Evolutionary conservation across 2,797 vertebrate species (phyloP), one percentile per base, ranked within the genome.

Genomic region (Enteromius thamalakanensis): DNA sequence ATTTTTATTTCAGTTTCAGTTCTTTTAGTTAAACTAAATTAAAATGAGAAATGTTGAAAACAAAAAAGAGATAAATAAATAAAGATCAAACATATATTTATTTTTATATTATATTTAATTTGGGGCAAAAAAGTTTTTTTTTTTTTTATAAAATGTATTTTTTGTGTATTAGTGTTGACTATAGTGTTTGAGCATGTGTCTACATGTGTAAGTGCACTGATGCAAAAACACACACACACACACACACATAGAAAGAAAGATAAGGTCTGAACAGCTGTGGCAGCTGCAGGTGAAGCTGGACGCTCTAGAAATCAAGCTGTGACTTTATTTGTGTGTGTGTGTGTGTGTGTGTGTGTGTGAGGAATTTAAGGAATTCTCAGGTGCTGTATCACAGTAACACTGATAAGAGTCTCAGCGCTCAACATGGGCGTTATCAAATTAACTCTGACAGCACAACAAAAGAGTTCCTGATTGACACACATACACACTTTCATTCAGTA

Each of bases 341-440:
- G 29, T 32, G 29, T 34, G 32, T 75, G 55, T 78, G 72, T 74
- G 60, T 74, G 19, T 45, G 32, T 60, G 19, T 45, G 32, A 47
- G 67, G 75, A 72, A 79, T 79, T 49, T 79, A 69, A 65, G 60
- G 60, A 85, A 85, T 85, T 79, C 58, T 85, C 84, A 82, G 84
- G 76, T 82, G 75, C 60, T 55, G 62, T 68, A 79, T 71, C 74
- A 53, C 19, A 70, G 65, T 15, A 49, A 76, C 49, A 1, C 72
- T 82, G 81, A 77, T 76, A 51, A 65, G 29, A 55, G 53, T 74
- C 70, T 81, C 26, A 81, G 79, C 47, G 9, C 81, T 82, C 81
- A n/a, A 76, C 72, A 76, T 21, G 58, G 40, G 19, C 64, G 23
- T 81, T 81, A 76, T 82, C 67, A 69, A 85, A 76, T 85, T 58